These are phyloP conservation scores for Yponomeuta malinellus DNA, from an alignment of 2,888 invertebrate genomes.

Conservation along the genomic window DNA sequence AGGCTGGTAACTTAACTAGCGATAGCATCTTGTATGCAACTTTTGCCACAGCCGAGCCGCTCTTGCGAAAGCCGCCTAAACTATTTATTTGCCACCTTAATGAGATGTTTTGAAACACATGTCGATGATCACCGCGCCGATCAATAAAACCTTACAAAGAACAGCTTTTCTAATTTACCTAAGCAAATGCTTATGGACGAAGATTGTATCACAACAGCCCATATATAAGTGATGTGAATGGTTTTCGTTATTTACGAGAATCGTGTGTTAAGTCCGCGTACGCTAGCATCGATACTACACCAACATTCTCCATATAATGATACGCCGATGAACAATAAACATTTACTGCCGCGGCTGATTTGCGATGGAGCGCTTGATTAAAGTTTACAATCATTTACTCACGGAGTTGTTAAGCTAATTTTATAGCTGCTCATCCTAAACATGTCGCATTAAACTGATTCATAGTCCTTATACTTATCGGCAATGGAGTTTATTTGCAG, in stretches of 20 bases:
- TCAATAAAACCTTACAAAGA: background rate
- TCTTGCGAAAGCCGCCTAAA: background rate
- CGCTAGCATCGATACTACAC: constrained; percentile 5
- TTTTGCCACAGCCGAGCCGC: background rate
- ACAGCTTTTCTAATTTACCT: background rate
- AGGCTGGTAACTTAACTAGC: background rate
- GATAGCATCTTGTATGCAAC: constrained; percentile 14
- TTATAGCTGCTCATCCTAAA: background rate
- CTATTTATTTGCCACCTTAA: background rate
- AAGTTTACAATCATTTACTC: background rate
- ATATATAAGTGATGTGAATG: constrained; percentile 6
- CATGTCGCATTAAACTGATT: constrained; percentile 1
- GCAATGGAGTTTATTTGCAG: background rate
- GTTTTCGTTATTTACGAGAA: background rate
- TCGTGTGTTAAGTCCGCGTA: constrained; percentile 5
- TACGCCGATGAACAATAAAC: constrained; percentile 13
- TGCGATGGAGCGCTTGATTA: constrained; percentile 10
- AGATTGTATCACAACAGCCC: constrained; percentile 11
- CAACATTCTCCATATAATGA: constrained; percentile 7
- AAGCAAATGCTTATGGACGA: background rate
- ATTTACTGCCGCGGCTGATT: constrained; percentile 5
- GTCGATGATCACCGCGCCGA: background rate
- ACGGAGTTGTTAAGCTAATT: background rate
- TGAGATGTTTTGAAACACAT: constrained; percentile 5
- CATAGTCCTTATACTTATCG: background rate